Evolutionary conservation across 2,888 invertebrate species (phyloP), one percentile per base, ranked within the genome.

Genomic region (Stictocephala bisonia): DNA sequence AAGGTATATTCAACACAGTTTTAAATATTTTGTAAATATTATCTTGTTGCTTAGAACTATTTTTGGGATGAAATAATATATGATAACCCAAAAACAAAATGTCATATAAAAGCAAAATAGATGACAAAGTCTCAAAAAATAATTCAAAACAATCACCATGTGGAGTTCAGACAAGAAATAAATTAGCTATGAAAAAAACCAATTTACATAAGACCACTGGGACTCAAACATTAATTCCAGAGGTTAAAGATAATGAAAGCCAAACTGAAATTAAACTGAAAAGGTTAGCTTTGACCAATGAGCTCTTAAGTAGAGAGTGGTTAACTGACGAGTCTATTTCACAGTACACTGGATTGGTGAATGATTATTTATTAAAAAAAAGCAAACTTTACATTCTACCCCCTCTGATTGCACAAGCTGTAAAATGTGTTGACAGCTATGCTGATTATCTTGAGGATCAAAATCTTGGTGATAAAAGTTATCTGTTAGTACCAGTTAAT

Each of bases 101-200:
- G n/a, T n/a, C n/a, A n/a, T n/a, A n/a, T n/a, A n/a, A 26, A 58
- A 58, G 6, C 13, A 58, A 27, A 58, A 7, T 58, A 58, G n/a
- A 44, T 44, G 3, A n/a, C 13, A 44, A 44, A 6, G 15, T 15
- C 11, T 15, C 44, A 44, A 44, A 44, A 3, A 44, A 44, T 18
- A 44, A 18, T 44, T 18, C 44, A 44, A 44, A n/a, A n/a, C 18
- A 51, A 51, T 51, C 51, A 18, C 51, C 4, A 51, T 6, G 51
- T 51, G 51, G 51, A 20, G 22, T 51, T 51, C 20, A 20, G 11
- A 20, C 22, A 4, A 51, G 51, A 18, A 51, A 15, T 22, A 18
- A 51, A 51, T 51, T 11, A 51, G 11, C 22, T 18, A 51, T 51
- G 11, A 51, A 51, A 20, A 51, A 51, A 51, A 51, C n/a, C 4